Base-by-base conservation (phyloP, 2,797 vertebrate species). In the Cyprinodon diabolis region DNA sequence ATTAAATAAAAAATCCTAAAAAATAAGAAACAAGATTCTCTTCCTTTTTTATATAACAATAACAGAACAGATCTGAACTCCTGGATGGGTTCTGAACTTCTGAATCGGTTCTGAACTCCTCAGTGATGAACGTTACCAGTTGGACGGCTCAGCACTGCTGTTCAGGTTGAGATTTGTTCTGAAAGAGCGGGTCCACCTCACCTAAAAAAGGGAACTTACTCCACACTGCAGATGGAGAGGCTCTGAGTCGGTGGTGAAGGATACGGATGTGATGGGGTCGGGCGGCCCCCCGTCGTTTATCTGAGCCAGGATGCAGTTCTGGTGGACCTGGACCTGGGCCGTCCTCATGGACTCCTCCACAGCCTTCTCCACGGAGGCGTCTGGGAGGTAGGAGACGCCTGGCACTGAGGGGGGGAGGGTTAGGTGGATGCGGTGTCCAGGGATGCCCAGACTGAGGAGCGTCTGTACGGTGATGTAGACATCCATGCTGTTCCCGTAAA, bases 401-500 rank as follows among this genome's bases (percentile, higher is more conserved):
- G 63, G 54, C 19, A 80, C 4, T 0, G 66, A 43, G 0, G 95
- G 95, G 1, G 93, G 92, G 40, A 93, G 95, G 19, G 97, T 94
- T 0, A 99, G 81, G 40, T 96, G 94, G 87, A 99, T 91, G 9
- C 86, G 83, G 70, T 71, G 47, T 0, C 97, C 97, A 0, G 1
- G 78, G 9, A 98, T 75, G 3, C 96, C 96, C 0, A 97, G 84
- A 75, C 86, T 47, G 35, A 98, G 91, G 72, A 99, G 90, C 1
- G 89, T 77, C 89, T 96, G 95, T 68, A 95, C 86, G 0, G 96
- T 93, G 87, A 95, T 96, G 89, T 95, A 98, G 71, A 89, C 87
- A 19, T 99, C 97, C 0, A 96, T 70, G 83, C 92, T 94, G 86
- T 93, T 93, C 55, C 98, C 98, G 5, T 97, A 99, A 74, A 99